phyloP scores from a whole-genome alignment of 2,113 vertebrate genomes.

The Argyrosomus japonicus region DNA sequence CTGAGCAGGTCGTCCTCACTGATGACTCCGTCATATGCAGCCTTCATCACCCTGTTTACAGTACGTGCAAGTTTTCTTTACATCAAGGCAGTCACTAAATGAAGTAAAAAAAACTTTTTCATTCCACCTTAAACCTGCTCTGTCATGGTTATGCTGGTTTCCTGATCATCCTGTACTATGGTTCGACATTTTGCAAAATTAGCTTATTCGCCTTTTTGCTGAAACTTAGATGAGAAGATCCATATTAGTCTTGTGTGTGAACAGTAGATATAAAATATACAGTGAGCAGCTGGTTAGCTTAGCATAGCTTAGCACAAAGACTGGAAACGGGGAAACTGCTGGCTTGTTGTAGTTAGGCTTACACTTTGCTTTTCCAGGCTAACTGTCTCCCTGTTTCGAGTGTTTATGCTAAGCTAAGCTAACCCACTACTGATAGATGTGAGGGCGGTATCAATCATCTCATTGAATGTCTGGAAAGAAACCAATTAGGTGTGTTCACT shows the following conservation, averaged over 20 bases:
- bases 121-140: background rate
- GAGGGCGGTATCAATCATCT: background rate
- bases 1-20: conserved; percentile 9
- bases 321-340: background rate
- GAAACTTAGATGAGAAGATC: background rate
- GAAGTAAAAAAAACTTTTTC: background rate
- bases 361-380: background rate
- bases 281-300: background rate
- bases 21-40: background rate
- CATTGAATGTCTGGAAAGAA: background rate
- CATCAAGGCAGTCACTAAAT: background rate
- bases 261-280: background rate
- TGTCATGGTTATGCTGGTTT: background rate
- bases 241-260: background rate
- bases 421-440: too few species aligned
- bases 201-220: background rate
- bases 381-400: background rate
- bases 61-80: too few species aligned
- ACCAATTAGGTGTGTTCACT: background rate
- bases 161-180: background rate
- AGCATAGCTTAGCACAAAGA: conserved; percentile 1
- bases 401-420: background rate
- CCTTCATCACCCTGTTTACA: background rate
- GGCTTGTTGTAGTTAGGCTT: background rate
- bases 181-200: too few species aligned